Evolutionary conservation across 2,888 invertebrate species (phyloP), one percentile per base, ranked within the genome.

Genomic region (Tubulanus polymorphus): DNA sequence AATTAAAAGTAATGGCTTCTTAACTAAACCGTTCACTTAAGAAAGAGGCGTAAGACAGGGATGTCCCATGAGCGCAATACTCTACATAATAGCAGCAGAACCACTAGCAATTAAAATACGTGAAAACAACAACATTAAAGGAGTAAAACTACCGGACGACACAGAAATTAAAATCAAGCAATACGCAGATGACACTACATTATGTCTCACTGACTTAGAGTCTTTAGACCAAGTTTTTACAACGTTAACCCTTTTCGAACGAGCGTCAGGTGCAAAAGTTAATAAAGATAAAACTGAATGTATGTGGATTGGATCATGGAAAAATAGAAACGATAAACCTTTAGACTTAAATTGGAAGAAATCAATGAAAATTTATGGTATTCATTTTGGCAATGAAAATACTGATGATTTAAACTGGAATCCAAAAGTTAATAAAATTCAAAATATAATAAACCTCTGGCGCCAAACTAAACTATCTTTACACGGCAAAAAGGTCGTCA

Each of bases 101-200:
- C 41, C 55, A 8, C 26, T 55, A 10, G 29, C 52, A 18, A 20
- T 47, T 28, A n/a, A 2, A n/a, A 37, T 55, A 15, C 23, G 51
- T 20, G 48, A 35, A 5, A 47, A 55, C 12, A 18, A 29, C 3
- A 32, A 56, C 20, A 55, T 58, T 25, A n/a, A 26, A 32, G 57
- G 60, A 29, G 28, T 59, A 26, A 37, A 48, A 20, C 30, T 56
- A n/a, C 59, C 59, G 15, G 56, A 53, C 1, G 26, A 20, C n/a
- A 26, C 20, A 25, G 48, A 48, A 0, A n/a, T 32, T 28, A 59
- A 59, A 48, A 29, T 59, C 20, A 49, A 50, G 3, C 12, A 37
- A 30, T 56, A 46, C 32, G 58, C 57, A 23, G 57, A 57, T 27
- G 57, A 57, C 26, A 25, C 47, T 23, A 54, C 37, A 25, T 20